Evolutionary conservation across 2,113 vertebrate genomes (phyloP), one percentile per base, ranked within the genome.

Genomic region (Gallinago undulata): DNA sequence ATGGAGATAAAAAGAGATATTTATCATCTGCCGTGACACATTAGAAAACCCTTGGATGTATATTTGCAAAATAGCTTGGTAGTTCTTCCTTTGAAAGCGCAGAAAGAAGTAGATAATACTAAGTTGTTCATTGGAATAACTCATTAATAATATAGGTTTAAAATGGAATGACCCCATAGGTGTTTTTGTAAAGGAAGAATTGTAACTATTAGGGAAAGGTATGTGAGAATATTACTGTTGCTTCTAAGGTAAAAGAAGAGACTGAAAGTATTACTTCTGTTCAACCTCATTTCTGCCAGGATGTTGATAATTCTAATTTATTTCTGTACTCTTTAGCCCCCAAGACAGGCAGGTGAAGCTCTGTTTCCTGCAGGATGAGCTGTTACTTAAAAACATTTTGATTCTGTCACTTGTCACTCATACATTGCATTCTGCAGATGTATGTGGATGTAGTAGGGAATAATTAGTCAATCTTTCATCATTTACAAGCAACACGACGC

Each of bases 391-490:
- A 91, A 91, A 23, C 25, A 3, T 41, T 84, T 77, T 74, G 80
- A 62, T 80, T 94, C 73, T 80, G 59, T 90, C 90, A 50, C 76
- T 70, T 85, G 82, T 95, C 90, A 90, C 47, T 37, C 37, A 3
- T 25, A 41, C 30, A 22, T 43, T 74, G 64, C 51, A 10, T 90
- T 63, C 75, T 81, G 39, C 45, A 91, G 72, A 63, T 51, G 33
- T 43, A 77, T 75, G 79, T 43, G 82, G 59, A 9, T 2, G 12
- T 82, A 74, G 28, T 6, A 16, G 79, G 27, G 63, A 63, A 80
- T 93, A 93, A 93, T 91, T 35, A 74, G 72, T 78, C 68, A 76
- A 88, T 94, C 59, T 70, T 92, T 94, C 85, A 85, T 85, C 90
- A 80, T 88, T 88, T 80, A 69, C 83, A 83, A 88, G 79, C 81